A percentile compares a stretch with the other conserved stretches of the same genome.
Evolutionary conservation across 2,888 invertebrate genomes (phyloP).

Genomic region (Podotricha telesiphe): DNA sequence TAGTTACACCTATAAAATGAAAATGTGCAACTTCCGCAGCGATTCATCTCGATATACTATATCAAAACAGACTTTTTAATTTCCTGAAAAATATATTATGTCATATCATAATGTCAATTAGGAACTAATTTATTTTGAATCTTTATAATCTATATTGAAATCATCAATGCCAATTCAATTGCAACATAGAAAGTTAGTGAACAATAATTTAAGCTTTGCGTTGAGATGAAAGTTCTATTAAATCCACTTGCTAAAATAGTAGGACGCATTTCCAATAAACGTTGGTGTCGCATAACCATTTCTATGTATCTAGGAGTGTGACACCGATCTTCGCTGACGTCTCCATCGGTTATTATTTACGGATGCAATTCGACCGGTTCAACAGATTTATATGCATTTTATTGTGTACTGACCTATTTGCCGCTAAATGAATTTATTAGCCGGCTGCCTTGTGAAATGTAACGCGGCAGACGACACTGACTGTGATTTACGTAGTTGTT

Average conservation of each 20-base stretch:
- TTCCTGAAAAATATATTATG: slow-evolving; percentile 5
- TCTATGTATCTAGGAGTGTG: slow-evolving; percentile 51
- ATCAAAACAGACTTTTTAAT: not conserved
- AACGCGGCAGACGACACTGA: slow-evolving; percentile 27
- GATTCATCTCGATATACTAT: not conserved
- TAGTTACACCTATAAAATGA: slow-evolving; percentile 18
- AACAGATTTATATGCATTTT: slow-evolving; percentile 43
- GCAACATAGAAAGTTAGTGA: slow-evolving; percentile 21
- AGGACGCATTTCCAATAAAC: slow-evolving; percentile 45
- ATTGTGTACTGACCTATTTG: slow-evolving; percentile 42
- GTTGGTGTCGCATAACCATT: slow-evolving; percentile 48
- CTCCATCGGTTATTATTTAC: slow-evolving; percentile 44
- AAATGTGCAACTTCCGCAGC: slow-evolving; percentile 5
- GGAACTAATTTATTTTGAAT: too few species aligned
- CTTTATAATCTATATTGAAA: not conserved
- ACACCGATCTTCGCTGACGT: slow-evolving; percentile 39
- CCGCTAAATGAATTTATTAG: slow-evolving; percentile 38
- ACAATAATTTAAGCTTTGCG: slow-evolving; percentile 3
- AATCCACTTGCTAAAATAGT: slow-evolving; percentile 13
- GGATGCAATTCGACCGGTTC: slow-evolving; percentile 46
- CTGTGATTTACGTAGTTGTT: slow-evolving; percentile 24
- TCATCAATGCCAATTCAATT: slow-evolving; percentile 11
- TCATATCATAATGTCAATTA: not conserved
- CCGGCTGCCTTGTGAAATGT: slow-evolving; percentile 36
- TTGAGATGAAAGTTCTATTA: slow-evolving; percentile 23